phyloP scores from a whole-genome alignment of 2,888 invertebrate species.

The Pristionchus japonicus region DNA sequence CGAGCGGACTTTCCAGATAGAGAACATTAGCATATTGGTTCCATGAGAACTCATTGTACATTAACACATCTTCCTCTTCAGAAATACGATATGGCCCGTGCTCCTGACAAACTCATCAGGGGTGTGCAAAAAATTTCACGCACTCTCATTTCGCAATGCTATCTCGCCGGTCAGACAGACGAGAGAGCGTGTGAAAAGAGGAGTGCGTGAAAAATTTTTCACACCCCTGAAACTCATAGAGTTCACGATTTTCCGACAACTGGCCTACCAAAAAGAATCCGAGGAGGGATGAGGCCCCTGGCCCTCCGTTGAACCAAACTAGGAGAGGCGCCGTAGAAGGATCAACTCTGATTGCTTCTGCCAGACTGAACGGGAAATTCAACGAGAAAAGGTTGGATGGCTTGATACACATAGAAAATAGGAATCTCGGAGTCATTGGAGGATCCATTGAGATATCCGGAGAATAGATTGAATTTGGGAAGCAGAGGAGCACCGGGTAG shows the following conservation, averaged over 20 bases:
- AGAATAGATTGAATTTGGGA: not conserved
- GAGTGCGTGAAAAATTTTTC: too few species aligned
- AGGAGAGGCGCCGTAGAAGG: not conserved
- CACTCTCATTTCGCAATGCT: not conserved
- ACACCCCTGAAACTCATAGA: too few species aligned
- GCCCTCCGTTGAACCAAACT: not conserved
- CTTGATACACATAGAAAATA: not conserved
- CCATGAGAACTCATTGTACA: conserved; percentile 21
- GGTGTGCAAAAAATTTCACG: not conserved
- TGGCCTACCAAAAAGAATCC: not conserved
- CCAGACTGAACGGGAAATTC: not conserved
- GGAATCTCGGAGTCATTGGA: not conserved
- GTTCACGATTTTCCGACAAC: too few species aligned
- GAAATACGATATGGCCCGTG: not conserved
- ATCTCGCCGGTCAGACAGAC: too few species aligned
- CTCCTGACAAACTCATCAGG: not conserved
- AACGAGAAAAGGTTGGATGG: too few species aligned
- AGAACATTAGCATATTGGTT: conserved; percentile 77
- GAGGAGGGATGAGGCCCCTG: not conserved
- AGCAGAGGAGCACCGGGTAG: not conserved
- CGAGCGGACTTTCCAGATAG: conserved; percentile 79
- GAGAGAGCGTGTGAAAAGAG: too few species aligned
- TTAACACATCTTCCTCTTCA: not conserved
- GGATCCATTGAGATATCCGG: not conserved
- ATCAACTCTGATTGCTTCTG: not conserved